phyloP scores from a whole-genome alignment of 2,797 vertebrate species.

The Acanthurus leucopareius region DNA sequence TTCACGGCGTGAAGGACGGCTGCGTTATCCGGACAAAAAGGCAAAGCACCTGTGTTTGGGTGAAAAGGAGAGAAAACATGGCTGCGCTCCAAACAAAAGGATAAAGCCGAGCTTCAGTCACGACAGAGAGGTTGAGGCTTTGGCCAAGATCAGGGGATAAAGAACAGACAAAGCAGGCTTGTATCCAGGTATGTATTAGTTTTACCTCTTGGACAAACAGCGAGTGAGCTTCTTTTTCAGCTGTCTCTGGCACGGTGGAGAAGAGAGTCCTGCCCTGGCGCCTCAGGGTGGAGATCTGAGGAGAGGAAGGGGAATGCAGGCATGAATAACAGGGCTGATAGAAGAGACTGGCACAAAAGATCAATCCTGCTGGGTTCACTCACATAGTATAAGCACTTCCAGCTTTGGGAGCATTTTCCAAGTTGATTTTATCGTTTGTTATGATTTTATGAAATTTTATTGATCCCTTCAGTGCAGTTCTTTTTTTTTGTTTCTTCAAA shows the following conservation, averaged over 20 bases:
- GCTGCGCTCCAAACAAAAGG: conserved; percentile 44
- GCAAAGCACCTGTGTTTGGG: conserved; percentile 50
- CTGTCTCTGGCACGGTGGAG: conserved; percentile 92
- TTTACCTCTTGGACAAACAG: conserved; percentile 97
- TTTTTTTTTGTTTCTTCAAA: conserved; percentile 28
- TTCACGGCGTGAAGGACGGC: conserved; percentile 17
- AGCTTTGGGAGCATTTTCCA: too few relatives aligned
- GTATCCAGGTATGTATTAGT: conserved; percentile 47
- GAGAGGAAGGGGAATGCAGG: conserved; percentile 40
- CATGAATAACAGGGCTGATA: conserved; percentile 46
- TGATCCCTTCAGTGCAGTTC: conserved; percentile 10
- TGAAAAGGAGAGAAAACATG: conserved; percentile 46
- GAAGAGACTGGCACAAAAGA: conserved; percentile 32
- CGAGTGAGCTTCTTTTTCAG: conserved; percentile 92
- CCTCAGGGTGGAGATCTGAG: conserved; percentile 90
- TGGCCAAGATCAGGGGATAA: not conserved
- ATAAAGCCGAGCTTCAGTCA: conserved; percentile 8
- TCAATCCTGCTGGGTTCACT: conserved; percentile 28
- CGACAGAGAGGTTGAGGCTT: conserved; percentile 1
- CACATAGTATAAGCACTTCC: not conserved
- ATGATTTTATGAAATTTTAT: not conserved
- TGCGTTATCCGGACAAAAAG: conserved; percentile 19
- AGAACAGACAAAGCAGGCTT: conserved; percentile 45
- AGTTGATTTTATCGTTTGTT: too few relatives aligned
- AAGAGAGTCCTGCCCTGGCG: conserved; percentile 91